phyloP scores from a whole-genome alignment of 23 tunicate genomes.

The Oikopleura dioica region DNA sequence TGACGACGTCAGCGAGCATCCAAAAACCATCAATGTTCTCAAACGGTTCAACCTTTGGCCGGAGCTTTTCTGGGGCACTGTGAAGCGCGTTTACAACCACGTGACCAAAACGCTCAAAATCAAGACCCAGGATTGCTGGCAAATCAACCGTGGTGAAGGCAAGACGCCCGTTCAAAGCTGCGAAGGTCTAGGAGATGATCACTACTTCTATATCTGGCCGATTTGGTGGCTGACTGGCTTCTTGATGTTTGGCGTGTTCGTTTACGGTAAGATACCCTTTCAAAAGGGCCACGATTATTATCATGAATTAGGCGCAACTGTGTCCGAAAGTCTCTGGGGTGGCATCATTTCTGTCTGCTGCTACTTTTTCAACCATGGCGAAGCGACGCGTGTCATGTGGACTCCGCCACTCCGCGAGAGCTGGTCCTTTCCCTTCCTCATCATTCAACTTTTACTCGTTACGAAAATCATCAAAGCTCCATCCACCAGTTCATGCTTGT shows the following conservation, averaged over 20 bases:
- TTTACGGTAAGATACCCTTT: too few species aligned
- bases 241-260: conserved; percentile 45
- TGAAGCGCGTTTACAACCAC: conserved; percentile 33
- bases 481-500: background rate
- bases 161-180: conserved; percentile 3
- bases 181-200: conserved; percentile 79
- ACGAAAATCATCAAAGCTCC: conserved; percentile 62
- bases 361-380: conserved; percentile 94
- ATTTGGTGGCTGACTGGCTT: conserved; percentile 51
- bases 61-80: conserved; percentile 45
- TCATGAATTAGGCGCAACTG: too few species aligned
- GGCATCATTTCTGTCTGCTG: conserved; percentile 45
- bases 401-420: conserved; percentile 94
- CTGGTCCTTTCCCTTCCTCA: conserved; percentile 83
- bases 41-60: conserved; percentile 92
- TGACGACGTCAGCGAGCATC: conserved; percentile 79
- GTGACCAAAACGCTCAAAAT: conserved; percentile 54
- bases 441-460: conserved; percentile 56
- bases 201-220: conserved; percentile 73
- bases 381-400: conserved; percentile 98
- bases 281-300: too few species aligned
- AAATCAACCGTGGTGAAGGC: conserved; percentile 2
- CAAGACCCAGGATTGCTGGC: conserved; percentile 26
- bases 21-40: conserved; percentile 68
- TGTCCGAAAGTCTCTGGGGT: background rate